These are phyloP conservation scores for Drosophila pegasa DNA, from an alignment of 2,888 invertebrate genomes.

Conservation along the genomic window DNA sequence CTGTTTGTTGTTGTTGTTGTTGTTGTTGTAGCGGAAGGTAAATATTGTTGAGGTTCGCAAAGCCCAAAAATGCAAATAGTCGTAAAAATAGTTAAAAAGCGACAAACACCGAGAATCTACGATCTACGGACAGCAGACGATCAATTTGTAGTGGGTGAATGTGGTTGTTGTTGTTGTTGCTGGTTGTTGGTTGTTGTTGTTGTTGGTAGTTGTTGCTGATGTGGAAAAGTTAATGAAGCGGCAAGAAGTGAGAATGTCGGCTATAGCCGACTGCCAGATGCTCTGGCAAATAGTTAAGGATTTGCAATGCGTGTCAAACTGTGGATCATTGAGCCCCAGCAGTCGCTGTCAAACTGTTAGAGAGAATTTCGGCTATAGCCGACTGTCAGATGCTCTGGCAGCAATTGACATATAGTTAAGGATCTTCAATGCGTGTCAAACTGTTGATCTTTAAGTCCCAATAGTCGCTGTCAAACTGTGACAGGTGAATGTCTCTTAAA, in stretches of 20 bases:
- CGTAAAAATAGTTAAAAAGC: constrained; percentile 18
- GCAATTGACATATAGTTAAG: background rate
- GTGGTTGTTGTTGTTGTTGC: constrained; percentile 25
- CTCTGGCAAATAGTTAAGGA: background rate
- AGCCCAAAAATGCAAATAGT: constrained; percentile 46
- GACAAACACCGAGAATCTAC: constrained; percentile 32
- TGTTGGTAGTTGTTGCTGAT: constrained; percentile 37
- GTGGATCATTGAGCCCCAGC: background rate
- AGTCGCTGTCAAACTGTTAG: background rate
- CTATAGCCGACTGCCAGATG: background rate
- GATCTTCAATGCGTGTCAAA: background rate
- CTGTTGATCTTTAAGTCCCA: background rate
- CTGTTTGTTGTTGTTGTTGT: constrained; percentile 24
- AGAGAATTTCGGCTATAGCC: background rate
- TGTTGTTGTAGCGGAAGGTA: constrained; percentile 52
- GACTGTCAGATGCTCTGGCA: background rate
- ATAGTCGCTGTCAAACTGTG: background rate
- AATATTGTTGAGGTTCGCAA: constrained; percentile 44
- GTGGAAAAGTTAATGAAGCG: constrained; percentile 56
- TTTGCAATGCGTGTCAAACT: background rate
- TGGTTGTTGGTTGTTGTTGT: constrained; percentile 20
- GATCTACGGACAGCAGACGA: constrained; percentile 30
- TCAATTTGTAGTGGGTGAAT: constrained; percentile 47
- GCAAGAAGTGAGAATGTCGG: constrained; percentile 20
- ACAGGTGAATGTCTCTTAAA: accelerated